A percentile compares a stretch with the other conserved stretches of the same genome.
Conservation (phyloP, 2,888 invertebrate species). For the Idaea biselata region DNA sequence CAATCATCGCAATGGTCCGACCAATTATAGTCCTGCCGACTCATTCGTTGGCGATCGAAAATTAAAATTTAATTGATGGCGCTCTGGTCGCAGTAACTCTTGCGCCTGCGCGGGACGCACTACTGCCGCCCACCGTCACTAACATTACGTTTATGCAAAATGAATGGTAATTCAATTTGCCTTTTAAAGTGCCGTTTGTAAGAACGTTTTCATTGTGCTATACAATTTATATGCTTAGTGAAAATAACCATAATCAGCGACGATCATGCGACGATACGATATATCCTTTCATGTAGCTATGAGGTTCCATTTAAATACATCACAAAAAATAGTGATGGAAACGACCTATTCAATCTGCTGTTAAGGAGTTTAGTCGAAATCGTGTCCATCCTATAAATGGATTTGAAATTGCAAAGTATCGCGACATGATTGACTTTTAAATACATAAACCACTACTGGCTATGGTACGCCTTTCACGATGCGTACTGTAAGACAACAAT, state of each 20-base stretch:
- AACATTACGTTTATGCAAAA: slow-evolving; percentile 66
- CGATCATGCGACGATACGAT: slow-evolving; percentile 19
- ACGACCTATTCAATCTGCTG: neutral
- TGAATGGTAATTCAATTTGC: slow-evolving; percentile 72
- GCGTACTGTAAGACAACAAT: too few relatives aligned
- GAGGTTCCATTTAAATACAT: neutral
- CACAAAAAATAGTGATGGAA: neutral
- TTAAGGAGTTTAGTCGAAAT: slow-evolving; percentile 39
- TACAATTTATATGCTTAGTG: slow-evolving; percentile 18
- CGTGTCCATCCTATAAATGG: slow-evolving; percentile 57
- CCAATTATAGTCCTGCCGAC: slow-evolving; percentile 67
- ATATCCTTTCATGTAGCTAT: neutral
- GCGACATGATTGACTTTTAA: slow-evolving; percentile 73
- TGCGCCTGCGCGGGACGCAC: slow-evolving; percentile 33
- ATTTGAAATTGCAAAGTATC: slow-evolving; percentile 56
- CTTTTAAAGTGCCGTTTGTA: slow-evolving; percentile 45
- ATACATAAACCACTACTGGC: slow-evolving; percentile 50
- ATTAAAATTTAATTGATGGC: slow-evolving; percentile 76
- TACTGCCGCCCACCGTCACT: slow-evolving; percentile 37
- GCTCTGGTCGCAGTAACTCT: slow-evolving; percentile 45
- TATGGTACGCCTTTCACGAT: too few relatives aligned
- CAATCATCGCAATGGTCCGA: slow-evolving; percentile 63
- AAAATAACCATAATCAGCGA: neutral
- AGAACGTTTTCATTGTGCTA: slow-evolving; percentile 32
- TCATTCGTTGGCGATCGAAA: slow-evolving; percentile 66